Conservation (phyloP, 2,113 vertebrate species). For the Callorhinus ursinus region DNA sequence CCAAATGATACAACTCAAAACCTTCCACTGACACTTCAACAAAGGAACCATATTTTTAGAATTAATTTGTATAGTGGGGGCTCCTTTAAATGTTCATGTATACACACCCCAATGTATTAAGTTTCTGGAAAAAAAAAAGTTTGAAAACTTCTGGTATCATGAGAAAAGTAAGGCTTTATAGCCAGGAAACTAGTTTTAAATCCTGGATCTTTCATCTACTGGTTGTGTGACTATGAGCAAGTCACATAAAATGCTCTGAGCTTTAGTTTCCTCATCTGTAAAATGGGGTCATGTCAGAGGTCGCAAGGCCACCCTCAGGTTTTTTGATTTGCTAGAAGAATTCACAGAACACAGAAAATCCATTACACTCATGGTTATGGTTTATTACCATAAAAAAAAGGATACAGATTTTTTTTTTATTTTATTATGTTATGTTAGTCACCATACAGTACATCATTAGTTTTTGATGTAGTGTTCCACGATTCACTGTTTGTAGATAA, state of each 20-base stretch:
- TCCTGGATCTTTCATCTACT: neutral
- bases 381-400: neutral
- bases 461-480: no score
- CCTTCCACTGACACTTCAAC: neutral
- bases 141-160: neutral
- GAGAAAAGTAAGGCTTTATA: neutral
- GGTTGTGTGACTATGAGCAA: neutral
- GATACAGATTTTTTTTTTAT: no score
- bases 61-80: neutral
- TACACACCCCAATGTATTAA: neutral
- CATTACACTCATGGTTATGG: neutral
- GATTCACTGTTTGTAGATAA: no score
- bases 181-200: neutral
- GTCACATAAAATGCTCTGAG: neutral
- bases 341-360: neutral
- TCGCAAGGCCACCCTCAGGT: neutral
- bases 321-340: neutral
- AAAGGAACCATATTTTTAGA: neutral
- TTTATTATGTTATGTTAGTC: no score
- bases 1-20: neutral
- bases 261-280: neutral
- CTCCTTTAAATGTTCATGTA: neutral
- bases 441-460: no score
- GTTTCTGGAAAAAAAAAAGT: neutral
- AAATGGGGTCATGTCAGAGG: neutral